Evolutionary conservation across 1,140 invertebrate species (phyloP).

Genomic region (Drosophila baimaii): DNA sequence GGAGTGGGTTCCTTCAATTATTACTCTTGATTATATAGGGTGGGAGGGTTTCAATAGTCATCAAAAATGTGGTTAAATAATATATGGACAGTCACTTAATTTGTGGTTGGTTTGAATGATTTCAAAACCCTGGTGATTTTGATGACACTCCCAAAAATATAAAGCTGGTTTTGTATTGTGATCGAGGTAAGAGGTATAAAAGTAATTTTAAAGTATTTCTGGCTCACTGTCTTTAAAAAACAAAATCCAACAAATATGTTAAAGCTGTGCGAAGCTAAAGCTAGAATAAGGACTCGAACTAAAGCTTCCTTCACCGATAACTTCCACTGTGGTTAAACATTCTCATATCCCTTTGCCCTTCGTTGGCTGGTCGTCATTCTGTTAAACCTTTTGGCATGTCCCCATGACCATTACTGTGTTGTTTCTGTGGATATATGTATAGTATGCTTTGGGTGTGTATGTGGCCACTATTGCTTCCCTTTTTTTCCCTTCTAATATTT

Average conservation of each 20-base stretch:
- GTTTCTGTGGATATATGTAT: constrained; percentile 32
- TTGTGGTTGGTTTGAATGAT: too few relatives aligned
- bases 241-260: not conserved
- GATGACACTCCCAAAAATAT: too few relatives aligned
- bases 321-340: constrained; percentile 20
- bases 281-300: not conserved
- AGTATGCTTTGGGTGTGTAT: constrained; percentile 41
- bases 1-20: too few relatives aligned
- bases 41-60: too few relatives aligned
- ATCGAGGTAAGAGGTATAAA: too few relatives aligned
- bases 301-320: not conserved
- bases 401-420: constrained; percentile 58
- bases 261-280: not conserved
- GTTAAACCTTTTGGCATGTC: constrained; percentile 70
- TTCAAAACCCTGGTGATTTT: too few relatives aligned
- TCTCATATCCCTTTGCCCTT: constrained; percentile 6
- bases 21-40: too few relatives aligned
- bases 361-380: constrained; percentile 61
- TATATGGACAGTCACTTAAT: too few relatives aligned
- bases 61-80: too few relatives aligned
- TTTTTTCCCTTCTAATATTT: constrained; percentile 76
- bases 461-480: constrained; percentile 44
- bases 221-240: too few relatives aligned
- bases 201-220: too few relatives aligned
- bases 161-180: too few relatives aligned